phyloP scores from a whole-genome alignment of 2,113 vertebrate genomes.

The Jaculus jaculus region DNA sequence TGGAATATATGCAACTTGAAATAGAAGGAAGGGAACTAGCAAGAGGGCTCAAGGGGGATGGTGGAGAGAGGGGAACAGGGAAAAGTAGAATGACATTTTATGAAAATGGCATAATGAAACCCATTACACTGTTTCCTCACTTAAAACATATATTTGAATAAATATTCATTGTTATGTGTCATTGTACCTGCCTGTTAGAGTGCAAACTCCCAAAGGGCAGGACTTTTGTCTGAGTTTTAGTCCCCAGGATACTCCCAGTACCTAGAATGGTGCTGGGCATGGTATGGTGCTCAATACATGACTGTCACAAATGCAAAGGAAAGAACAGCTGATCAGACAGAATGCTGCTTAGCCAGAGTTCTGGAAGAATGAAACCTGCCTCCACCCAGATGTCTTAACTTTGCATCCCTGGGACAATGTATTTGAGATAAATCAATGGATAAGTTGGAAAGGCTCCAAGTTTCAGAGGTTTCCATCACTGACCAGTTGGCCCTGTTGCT shows the following conservation, averaged over 20 bases:
- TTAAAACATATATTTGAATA: too few species aligned
- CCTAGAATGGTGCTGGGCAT: not conserved
- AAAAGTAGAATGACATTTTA: too few species aligned
- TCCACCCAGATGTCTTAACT: not conserved
- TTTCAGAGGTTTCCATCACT: not conserved
- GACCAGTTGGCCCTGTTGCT: not conserved
- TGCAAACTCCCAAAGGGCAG: not conserved
- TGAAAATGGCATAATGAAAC: too few species aligned
- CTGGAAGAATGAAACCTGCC: not conserved
- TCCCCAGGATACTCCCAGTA: not conserved
- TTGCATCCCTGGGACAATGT: not conserved
- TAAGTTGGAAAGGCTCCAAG: not conserved
- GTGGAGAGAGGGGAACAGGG: too few species aligned
- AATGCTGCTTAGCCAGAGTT: not conserved
- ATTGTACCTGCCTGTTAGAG: not conserved
- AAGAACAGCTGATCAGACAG: not conserved
- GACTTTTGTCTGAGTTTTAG: not conserved
- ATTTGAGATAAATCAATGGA: not conserved
- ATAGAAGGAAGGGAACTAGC: too few species aligned
- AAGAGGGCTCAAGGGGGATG: too few species aligned
- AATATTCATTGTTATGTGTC: too few species aligned
- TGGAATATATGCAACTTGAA: not conserved
- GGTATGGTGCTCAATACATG: not conserved
- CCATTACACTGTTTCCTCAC: too few species aligned
- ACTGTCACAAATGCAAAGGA: not conserved